Percentiles rank a stretch among this genome's conserved stretches.
Conservation (phyloP, 2,888 invertebrate species). For the Mesorhabditis spiculigera region DNA sequence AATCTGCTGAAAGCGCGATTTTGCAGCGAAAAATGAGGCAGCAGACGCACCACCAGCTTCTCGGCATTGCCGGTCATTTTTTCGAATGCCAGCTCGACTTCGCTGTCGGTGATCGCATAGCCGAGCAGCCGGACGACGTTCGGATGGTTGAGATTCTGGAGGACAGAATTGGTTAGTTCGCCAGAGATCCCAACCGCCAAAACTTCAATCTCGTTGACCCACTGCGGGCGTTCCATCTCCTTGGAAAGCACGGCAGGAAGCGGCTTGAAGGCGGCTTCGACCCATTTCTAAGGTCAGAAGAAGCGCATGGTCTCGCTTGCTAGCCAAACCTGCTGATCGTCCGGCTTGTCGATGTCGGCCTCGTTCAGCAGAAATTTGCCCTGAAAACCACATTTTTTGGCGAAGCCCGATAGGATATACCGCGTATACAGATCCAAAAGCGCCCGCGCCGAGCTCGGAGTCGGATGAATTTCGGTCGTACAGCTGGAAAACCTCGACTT, state of each 20-base stretch:
- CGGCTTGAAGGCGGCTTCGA: no score
- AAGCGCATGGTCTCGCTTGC: no score
- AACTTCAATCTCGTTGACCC: slow-evolving; percentile 28
- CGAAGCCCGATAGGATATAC: slow-evolving; percentile 7
- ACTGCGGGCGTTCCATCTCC: slow-evolving; percentile 18
- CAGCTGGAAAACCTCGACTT: slow-evolving; percentile 7
- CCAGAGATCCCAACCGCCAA: slow-evolving; percentile 13
- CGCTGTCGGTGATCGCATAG: slow-evolving; percentile 13
- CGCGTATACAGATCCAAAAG: slow-evolving; percentile 27
- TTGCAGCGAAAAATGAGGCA: no score
- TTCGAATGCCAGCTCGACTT: slow-evolving; percentile 6
- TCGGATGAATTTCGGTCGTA: neutral
- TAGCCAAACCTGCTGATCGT: neutral
- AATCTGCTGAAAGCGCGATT: no score
- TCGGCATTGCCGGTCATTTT: neutral
- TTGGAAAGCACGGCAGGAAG: slow-evolving; percentile 5
- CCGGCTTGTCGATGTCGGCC: slow-evolving; percentile 24
- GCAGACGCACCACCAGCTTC: no score
- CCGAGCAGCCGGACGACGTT: slow-evolving; percentile 32
- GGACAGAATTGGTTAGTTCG: neutral
- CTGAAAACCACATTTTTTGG: neutral
- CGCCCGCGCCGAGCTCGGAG: slow-evolving; percentile 21
- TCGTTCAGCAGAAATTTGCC: neutral
- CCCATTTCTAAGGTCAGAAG: no score
- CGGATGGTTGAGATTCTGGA: slow-evolving; percentile 29